phyloP scores from a whole-genome alignment of 2,888 invertebrate genomes.

The Cephus nigrinus region DNA sequence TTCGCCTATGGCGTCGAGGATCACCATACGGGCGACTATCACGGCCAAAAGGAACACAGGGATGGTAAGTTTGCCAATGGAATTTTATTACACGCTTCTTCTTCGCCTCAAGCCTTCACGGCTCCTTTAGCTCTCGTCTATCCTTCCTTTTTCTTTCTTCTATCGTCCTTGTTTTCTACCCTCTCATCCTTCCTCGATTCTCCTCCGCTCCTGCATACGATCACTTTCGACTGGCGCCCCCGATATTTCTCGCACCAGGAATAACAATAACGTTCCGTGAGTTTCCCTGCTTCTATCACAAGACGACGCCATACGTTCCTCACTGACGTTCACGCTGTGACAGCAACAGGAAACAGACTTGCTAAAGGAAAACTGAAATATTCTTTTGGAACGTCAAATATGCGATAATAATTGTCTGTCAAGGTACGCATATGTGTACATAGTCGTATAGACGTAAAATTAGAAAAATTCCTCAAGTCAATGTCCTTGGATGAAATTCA shows the following conservation, averaged over 20 bases:
- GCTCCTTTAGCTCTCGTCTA: neutral
- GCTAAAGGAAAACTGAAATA: neutral
- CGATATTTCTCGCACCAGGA: neutral
- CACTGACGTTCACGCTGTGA: neutral
- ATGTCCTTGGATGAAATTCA: neutral
- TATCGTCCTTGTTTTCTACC: neutral
- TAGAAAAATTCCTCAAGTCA: neutral
- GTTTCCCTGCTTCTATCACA: neutral
- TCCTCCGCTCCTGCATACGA: neutral
- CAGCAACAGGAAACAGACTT: neutral
- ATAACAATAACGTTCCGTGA: neutral
- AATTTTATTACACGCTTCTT: neutral
- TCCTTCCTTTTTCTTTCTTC: neutral
- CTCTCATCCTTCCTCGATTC: neutral
- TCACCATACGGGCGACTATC: constrained; percentile 63
- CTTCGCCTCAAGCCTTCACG: neutral
- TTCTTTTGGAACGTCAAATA: neutral
- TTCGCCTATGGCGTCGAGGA: constrained; percentile 60
- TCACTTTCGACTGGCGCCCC: neutral
- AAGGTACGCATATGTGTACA: too few species aligned
- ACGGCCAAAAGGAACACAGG: constrained; percentile 64
- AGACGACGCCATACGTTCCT: neutral
- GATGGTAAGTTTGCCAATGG: constrained; percentile 52
- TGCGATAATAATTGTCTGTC: neutral
- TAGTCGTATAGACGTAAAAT: neutral